phyloP scores from a whole-genome alignment of 1,140 invertebrate genomes.

The Drosophila eugracilis region DNA sequence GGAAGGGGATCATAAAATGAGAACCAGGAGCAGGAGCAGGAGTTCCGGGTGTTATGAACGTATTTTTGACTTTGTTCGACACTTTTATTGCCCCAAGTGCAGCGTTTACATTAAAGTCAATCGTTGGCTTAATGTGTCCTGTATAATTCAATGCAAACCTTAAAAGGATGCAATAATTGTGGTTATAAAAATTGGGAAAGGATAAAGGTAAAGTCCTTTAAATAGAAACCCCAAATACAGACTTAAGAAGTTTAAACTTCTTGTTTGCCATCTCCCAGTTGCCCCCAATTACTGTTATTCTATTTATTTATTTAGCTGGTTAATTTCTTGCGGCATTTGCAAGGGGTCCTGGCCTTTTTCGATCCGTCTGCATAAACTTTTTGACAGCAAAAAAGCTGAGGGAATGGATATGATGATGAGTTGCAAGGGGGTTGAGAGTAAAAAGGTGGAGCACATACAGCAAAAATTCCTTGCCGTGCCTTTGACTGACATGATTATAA shows the following conservation, averaged over 20 bases:
- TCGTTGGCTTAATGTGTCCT: slow-evolving; percentile 25
- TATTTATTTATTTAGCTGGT: slow-evolving; percentile 39
- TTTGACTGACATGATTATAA: slow-evolving; percentile 84
- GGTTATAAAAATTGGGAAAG: not conserved
- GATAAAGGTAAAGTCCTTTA: too few species aligned
- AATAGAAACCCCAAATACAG: too few species aligned
- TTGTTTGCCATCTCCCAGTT: not conserved
- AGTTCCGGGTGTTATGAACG: slow-evolving; percentile 53
- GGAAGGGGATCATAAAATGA: not conserved
- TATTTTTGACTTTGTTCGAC: slow-evolving; percentile 58
- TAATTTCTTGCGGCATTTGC: slow-evolving; percentile 43
- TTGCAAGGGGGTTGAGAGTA: not conserved
- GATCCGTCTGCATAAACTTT: slow-evolving; percentile 48
- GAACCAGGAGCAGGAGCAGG: not conserved
- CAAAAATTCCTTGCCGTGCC: slow-evolving; percentile 66
- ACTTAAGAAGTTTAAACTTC: not conserved
- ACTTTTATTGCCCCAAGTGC: slow-evolving; percentile 64
- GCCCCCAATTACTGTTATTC: slow-evolving; percentile 14
- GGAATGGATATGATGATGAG: slow-evolving; percentile 1
- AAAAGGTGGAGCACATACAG: slow-evolving; percentile 19
- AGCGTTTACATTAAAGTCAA: slow-evolving; percentile 67
- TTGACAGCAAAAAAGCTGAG: slow-evolving; percentile 19
- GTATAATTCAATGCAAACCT: not conserved
- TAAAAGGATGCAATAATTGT: not conserved
- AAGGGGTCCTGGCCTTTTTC: slow-evolving; percentile 18